phyloP scores from a whole-genome alignment of 1,140 invertebrate genomes.

The Lysiphlebus fabarum region DNA sequence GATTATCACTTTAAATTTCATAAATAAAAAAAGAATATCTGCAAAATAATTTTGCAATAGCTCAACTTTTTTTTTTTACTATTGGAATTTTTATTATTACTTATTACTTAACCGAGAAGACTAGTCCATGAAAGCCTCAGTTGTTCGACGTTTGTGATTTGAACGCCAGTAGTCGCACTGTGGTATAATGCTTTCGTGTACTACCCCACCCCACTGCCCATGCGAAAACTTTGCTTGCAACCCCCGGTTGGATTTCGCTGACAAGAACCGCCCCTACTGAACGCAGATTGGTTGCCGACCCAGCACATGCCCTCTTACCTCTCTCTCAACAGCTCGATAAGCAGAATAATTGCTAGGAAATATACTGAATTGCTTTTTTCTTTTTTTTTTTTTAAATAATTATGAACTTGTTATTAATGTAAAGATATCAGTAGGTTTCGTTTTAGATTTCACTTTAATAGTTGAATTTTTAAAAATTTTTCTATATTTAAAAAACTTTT shows the following conservation, averaged over 20 bases:
- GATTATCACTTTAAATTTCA: too few relatives aligned
- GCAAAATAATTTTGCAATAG: too few relatives aligned
- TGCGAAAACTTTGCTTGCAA: not conserved
- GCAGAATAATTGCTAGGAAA: too few relatives aligned
- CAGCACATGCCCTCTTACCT: slow-evolving; percentile 28
- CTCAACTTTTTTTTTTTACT: too few relatives aligned
- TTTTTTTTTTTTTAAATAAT: slow-evolving; percentile 13
- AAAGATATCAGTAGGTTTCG: too few relatives aligned
- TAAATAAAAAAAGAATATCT: too few relatives aligned
- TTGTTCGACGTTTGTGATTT: slow-evolving; percentile 45
- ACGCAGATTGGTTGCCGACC: slow-evolving; percentile 45
- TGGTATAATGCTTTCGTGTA: slow-evolving; percentile 21
- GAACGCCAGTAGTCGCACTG: slow-evolving; percentile 42
- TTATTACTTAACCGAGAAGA: too few relatives aligned
- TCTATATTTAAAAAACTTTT: too few relatives aligned
- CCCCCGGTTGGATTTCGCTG: slow-evolving; percentile 24
- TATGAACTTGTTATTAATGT: not conserved
- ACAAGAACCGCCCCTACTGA: slow-evolving; percentile 45
- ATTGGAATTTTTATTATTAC: too few relatives aligned
- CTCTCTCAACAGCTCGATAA: slow-evolving; percentile 27
- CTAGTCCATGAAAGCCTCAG: too few relatives aligned
- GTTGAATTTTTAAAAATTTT: too few relatives aligned
- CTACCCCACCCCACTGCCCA: slow-evolving; percentile 32
- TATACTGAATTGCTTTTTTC: not conserved
- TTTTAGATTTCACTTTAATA: too few relatives aligned